Evolutionary conservation across 1,140 invertebrate species (phyloP).

Genomic region (Temnothorax nylanderi): DNA sequence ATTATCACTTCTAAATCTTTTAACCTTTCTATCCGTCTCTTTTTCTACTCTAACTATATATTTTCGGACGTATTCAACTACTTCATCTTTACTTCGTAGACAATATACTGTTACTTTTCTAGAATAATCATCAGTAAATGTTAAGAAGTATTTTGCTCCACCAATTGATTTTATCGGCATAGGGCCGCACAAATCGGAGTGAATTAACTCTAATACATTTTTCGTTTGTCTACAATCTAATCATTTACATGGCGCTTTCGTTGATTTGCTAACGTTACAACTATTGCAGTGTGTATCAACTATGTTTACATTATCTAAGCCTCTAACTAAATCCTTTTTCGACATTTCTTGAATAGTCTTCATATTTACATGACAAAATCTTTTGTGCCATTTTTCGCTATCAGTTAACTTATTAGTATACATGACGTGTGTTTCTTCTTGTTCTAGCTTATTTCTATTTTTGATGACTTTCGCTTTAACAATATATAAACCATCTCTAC

Average conservation of each 20-base stretch:
- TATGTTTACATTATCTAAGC: constrained; percentile 14
- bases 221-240: neutral
- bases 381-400: constrained; percentile 36
- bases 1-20: constrained; percentile 53
- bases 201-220: constrained; percentile 41
- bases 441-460: neutral
- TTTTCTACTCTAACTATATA: constrained; percentile 50
- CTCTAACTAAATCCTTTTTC: neutral
- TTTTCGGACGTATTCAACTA: constrained; percentile 2
- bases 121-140: constrained; percentile 43
- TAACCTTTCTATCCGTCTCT: constrained; percentile 48
- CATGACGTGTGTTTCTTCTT: neutral
- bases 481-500: constrained; percentile 20
- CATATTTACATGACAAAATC: constrained; percentile 43
- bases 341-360: constrained; percentile 29
- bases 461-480: neutral
- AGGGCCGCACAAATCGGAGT: constrained; percentile 44
- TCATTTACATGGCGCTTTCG: constrained; percentile 13
- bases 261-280: neutral
- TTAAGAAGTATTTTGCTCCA: constrained; percentile 44
- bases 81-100: constrained; percentile 48
- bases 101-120: constrained; percentile 29
- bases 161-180: too few species aligned
- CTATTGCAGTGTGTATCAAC: constrained; percentile 4
- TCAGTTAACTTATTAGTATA: neutral